Evolutionary conservation across 2,113 vertebrate genomes (phyloP), one percentile per base, ranked within the genome.

Genomic region (Pachypanchax playfairii): DNA sequence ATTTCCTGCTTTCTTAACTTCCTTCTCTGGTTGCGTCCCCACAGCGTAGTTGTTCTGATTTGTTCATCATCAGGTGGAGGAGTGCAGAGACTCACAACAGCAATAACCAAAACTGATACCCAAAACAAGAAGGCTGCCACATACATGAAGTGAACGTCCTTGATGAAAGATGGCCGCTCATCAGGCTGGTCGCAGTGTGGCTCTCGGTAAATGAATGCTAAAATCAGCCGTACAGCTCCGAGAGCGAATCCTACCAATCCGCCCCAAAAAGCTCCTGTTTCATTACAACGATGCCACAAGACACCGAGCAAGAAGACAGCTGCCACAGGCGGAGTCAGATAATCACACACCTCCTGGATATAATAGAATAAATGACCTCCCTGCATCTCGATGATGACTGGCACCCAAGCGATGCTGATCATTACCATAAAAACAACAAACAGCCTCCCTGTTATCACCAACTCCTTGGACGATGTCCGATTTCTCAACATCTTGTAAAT

Each of bases 341-440:
- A 99, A 65, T 95, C 96, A 0, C 97, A 94, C 1, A 98, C 94
- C 89, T 98, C 97, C 87, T 99, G 97, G 77, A 99, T 99, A 79
- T 99, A 99, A 29, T 98, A 92, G 83, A 98, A 99, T 88, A 97
- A 98, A 88, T 99, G 97, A 29, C 97, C 97, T 12, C 97, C 95
- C 86, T 99, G 97, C 97, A 98, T 99, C 85, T 98, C 94, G 79
- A 99, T 93, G 22, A 98, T 97, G 70, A 98, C 96, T 1, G 97
- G 97, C 38, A 99, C 96, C 97, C 97, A 99, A 12, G 96, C 95
- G 20, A 99, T 96, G 89, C 97, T 98, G 88, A 97, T 93, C 17
- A 64, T 87, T 73, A 99, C 97, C 97, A 99, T 99, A 77, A 97
- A 58, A 4, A 96, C 91, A 68, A 98, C 95, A 75, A 98, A 99